These are phyloP conservation scores for Stichodactyla mertensii DNA, from an alignment of 64 coral and sea anemone species.

Conservation along the genomic window DNA sequence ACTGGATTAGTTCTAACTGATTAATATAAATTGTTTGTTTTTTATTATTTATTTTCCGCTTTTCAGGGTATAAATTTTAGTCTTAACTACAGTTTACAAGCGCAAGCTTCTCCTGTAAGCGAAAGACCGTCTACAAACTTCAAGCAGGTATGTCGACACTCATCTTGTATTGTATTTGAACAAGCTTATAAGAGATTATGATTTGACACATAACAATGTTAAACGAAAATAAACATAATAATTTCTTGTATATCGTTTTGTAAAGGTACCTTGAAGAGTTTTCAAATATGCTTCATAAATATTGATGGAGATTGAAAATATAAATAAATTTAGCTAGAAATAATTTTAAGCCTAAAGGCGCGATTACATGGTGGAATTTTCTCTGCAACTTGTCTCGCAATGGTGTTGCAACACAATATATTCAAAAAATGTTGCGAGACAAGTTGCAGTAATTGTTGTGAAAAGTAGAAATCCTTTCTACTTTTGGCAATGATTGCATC, in stretches of 20 bases:
- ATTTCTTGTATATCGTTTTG: neutral
- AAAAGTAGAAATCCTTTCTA: too few relatives aligned
- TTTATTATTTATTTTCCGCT: neutral
- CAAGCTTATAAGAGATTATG: neutral
- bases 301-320: too few relatives aligned
- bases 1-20: neutral
- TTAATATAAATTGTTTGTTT: neutral
- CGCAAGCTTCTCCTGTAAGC: constrained; percentile 81
- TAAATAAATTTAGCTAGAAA: too few relatives aligned
- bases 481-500: too few relatives aligned
- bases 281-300: too few relatives aligned
- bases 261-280: too few relatives aligned
- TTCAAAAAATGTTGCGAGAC: too few relatives aligned
- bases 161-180: neutral
- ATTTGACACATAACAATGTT: neutral
- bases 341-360: too few relatives aligned
- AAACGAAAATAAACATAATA: neutral
- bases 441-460: too few relatives aligned
- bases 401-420: too few relatives aligned
- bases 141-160: constrained; percentile 37
- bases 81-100: constrained; percentile 83
- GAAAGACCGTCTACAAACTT: constrained; percentile 46
- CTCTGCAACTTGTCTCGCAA: too few relatives aligned
- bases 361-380: too few relatives aligned
- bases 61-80: constrained; percentile 73